Evolutionary conservation across 2,797 vertebrate species (phyloP), one percentile per base, ranked within the genome.

Genomic region (Arctocebus calabarensis): DNA sequence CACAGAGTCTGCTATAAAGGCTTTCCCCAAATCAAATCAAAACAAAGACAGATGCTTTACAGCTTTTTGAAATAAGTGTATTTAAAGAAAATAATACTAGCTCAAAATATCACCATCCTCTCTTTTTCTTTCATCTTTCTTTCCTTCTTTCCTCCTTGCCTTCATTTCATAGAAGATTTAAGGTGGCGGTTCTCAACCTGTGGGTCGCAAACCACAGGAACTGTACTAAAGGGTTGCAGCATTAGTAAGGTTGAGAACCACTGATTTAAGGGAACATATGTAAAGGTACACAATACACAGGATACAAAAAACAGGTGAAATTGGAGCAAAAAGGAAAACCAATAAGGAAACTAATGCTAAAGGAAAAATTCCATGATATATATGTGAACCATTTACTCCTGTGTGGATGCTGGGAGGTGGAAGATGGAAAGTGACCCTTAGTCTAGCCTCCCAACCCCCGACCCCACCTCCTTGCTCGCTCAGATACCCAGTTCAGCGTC

Each of bases 381-480:
- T 43, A 27, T 32, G n/a, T 7, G 59, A 43, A 34, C 61, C 48
- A 52, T 40, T 37, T 4, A 2, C 32, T 45, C 14, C 74, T 61
- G 5, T 8, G 4, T 9, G 29, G 32, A 5, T 70, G n/a, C 29
- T 32, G 25, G n/a, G 45, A 45, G 66, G 34, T 8, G 2, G 52
- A 23, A 62, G 61, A 43, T 32, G 10, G 29, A 7, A 45, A 3
- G 32, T 59, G 88, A 23, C 59, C 32, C 52, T 11, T 8, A 17
- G 19, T 1, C 55, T 5, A 4, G 9, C 1, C 17, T 34, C 48
- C 7, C 19, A 5, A 7, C 1, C 10, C 4, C 43, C 22, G 13
- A 34, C 22, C 2, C 1, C 12, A 11, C 34, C 48, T 52, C 48
- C 14, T 52, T 5, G 12, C 40, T 79, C 29, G 22, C 7, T 7